Conservation (phyloP, 2,113 vertebrate genomes). For the Donacobius atricapilla region DNA sequence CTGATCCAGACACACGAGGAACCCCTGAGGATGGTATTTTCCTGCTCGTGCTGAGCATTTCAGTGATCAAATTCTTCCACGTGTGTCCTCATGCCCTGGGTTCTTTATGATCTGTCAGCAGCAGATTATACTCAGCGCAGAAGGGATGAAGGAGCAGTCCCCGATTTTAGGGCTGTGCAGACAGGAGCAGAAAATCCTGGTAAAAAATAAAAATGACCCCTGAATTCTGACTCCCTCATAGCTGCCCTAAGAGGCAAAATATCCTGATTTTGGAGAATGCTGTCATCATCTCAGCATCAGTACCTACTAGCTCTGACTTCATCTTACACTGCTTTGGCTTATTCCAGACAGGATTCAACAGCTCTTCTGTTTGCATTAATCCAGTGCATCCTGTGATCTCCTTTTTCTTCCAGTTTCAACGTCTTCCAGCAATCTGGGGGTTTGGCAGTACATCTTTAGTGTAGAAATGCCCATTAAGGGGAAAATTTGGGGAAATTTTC, state of each 20-base stretch:
- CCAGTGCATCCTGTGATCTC: background rate
- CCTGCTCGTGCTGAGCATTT: background rate
- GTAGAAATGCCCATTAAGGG: background rate
- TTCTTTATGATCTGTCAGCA: background rate
- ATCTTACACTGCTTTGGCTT: background rate
- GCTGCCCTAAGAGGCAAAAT: background rate
- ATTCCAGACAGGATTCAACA: background rate
- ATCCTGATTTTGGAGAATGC: background rate
- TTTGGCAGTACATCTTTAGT: background rate
- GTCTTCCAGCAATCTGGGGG: background rate
- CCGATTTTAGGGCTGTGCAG: background rate
- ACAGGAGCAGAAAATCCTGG: background rate
- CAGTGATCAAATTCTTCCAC: background rate
- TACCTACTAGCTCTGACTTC: background rate
- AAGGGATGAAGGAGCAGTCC: background rate
- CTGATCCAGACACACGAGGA: background rate
- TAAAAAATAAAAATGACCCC: background rate
- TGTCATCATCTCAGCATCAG: background rate
- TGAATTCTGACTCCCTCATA: background rate
- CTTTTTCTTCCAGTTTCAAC: background rate
- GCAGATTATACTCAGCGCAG: background rate
- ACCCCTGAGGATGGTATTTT: background rate
- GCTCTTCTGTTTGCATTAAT: background rate
- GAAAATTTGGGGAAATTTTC: background rate
- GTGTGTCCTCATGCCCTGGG: rapidly evolving